These are phyloP conservation scores for Ptilorrhoa leucosticta DNA, from an alignment of 2,113 vertebrate species.

Conservation along the genomic window DNA sequence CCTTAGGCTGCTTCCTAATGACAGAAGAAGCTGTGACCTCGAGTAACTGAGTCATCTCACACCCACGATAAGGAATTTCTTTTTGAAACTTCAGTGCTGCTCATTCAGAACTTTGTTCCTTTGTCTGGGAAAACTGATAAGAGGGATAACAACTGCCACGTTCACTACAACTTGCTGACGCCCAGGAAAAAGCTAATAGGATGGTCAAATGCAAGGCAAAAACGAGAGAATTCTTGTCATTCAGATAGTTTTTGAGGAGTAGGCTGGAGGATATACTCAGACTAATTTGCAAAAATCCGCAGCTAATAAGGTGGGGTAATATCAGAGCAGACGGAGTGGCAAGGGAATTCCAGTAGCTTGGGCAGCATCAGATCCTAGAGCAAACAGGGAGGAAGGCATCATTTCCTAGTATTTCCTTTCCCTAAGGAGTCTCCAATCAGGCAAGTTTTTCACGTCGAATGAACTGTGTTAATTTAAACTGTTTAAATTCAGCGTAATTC, in stretches of 20 bases:
- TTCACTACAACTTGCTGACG: neutral
- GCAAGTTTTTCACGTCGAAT: neutral
- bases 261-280: neutral
- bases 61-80: constrained; percentile 49
- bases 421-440: neutral
- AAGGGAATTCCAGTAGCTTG: neutral
- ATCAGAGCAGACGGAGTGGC: neutral
- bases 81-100: constrained; percentile 24
- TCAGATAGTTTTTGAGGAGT: neutral
- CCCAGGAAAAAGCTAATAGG: neutral
- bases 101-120: constrained; percentile 54
- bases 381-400: neutral
- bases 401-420: neutral
- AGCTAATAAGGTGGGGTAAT: neutral
- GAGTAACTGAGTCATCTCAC: constrained; percentile 40
- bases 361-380: neutral
- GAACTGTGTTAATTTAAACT: neutral
- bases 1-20: neutral
- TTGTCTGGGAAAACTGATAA: constrained; percentile 45
- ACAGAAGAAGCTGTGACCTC: neutral
- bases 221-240: neutral
- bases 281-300: neutral
- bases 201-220: neutral
- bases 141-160: neutral
- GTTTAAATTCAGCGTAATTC: neutral